A percentile compares a stretch with the other conserved stretches of the same genome.
These are phyloP conservation scores for Cryptotermes secundus DNA, from an alignment of 1,140 invertebrate genomes.

Conservation along the genomic window DNA sequence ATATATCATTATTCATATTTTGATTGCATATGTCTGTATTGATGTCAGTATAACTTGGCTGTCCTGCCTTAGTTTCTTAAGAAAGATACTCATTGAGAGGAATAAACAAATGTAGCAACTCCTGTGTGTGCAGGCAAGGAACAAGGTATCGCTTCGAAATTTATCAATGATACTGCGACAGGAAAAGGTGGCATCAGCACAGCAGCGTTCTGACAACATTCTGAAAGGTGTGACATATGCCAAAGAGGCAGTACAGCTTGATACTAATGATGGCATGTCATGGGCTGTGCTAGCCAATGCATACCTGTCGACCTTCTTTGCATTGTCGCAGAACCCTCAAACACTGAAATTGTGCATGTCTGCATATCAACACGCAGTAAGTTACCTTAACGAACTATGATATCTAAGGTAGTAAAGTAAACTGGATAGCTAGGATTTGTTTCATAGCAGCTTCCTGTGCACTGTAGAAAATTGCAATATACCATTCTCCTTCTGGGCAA, in stretches of 20 bases:
- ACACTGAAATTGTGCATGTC: slow-evolving; percentile 73
- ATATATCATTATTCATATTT: too few relatives aligned
- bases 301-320: slow-evolving; percentile 79
- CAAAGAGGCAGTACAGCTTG: slow-evolving; percentile 79
- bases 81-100: too few relatives aligned
- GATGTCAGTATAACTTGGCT: too few relatives aligned
- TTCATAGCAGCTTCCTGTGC: too few relatives aligned
- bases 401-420: too few relatives aligned
- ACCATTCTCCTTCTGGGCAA: too few relatives aligned
- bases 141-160: slow-evolving; percentile 77
- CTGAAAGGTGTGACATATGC: slow-evolving; percentile 74
- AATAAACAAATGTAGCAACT: neutral
- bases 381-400: slow-evolving; percentile 35
- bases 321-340: slow-evolving; percentile 69
- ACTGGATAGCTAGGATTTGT: too few relatives aligned
- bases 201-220: slow-evolving; percentile 64
- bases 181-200: slow-evolving; percentile 53
- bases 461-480: too few relatives aligned
- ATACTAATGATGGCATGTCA: slow-evolving; percentile 79
- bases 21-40: too few relatives aligned
- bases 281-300: slow-evolving; percentile 87
- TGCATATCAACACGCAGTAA: slow-evolving; percentile 79
- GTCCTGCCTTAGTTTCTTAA: too few relatives aligned
- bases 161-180: slow-evolving; percentile 82
- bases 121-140: slow-evolving; percentile 58